Conservation (phyloP, 2,113 vertebrate genomes). For the Heptranchias perlo region DNA sequence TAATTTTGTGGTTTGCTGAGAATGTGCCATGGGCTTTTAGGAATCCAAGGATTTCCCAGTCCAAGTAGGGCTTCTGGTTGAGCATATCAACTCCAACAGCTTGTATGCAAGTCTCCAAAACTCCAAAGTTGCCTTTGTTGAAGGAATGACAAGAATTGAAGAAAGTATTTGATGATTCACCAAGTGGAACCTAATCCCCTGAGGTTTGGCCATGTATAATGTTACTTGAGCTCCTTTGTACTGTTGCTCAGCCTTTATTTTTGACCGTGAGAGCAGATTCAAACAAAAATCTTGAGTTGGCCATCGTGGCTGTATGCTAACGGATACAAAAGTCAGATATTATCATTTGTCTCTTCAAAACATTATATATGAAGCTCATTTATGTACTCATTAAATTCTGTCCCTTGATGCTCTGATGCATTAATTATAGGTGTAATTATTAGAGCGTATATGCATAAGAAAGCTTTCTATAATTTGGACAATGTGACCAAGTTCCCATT, state of each 20-base stretch:
- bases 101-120: neutral
- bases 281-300: neutral
- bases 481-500: neutral
- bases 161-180: neutral
- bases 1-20: neutral
- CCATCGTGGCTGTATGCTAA: neutral
- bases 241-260: no score
- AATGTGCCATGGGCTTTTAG: neutral
- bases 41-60: neutral
- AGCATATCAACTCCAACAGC: neutral
- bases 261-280: neutral
- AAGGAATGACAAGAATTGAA: neutral
- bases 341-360: neutral
- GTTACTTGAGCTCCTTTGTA: neutral
- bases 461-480: neutral
- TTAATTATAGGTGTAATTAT: neutral
- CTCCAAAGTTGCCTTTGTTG: neutral
- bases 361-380: neutral
- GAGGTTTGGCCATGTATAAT: neutral
- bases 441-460: neutral
- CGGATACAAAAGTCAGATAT: neutral
- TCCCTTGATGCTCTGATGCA: neutral
- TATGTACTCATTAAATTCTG: neutral
- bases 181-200: neutral
- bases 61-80: neutral